Conservation (phyloP, 1,140 invertebrate species). For the Nylanderia fulva region DNA sequence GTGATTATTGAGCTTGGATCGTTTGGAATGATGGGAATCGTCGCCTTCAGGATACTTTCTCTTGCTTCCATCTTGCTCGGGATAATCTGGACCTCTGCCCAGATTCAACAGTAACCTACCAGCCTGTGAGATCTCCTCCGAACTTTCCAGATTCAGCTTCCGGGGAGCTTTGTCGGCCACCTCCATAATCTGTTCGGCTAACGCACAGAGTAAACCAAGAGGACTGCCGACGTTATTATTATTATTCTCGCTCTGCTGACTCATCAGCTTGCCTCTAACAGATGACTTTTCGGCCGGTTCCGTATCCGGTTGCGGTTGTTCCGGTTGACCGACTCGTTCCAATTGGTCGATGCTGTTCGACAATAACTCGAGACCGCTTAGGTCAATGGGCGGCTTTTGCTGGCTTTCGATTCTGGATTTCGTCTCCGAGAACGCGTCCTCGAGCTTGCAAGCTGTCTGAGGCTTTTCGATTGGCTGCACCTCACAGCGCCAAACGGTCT, state of each 20-base stretch:
- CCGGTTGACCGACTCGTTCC: constrained; percentile 83
- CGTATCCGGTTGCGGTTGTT: constrained; percentile 80
- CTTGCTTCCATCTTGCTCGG: constrained; percentile 73
- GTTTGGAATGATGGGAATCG: constrained; percentile 69
- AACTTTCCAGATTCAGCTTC: constrained; percentile 70
- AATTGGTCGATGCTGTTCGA: constrained; percentile 93
- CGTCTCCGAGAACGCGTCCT: constrained; percentile 9
- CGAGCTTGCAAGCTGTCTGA: background rate
- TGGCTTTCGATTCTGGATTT: constrained; percentile 4
- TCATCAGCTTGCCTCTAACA: constrained; percentile 70
- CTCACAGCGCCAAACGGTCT: constrained; percentile 40
- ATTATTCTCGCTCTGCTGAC: constrained; percentile 76
- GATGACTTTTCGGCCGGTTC: constrained; percentile 72
- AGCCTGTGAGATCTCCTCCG: constrained; percentile 74
- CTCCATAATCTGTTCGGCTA: constrained; percentile 93
- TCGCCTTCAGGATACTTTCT: constrained; percentile 79
- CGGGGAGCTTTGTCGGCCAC: constrained; percentile 83
- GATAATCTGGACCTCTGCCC: constrained; percentile 50
- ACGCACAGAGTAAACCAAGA: constrained; percentile 92
- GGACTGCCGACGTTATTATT: constrained; percentile 88
- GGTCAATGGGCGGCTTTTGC: constrained; percentile 86
- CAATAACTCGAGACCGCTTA: constrained; percentile 92
- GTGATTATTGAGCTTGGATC: constrained; percentile 49
- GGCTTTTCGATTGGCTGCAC: background rate
- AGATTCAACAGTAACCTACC: constrained; percentile 74